These are phyloP conservation scores for Anoplius nigerrimus DNA, from an alignment of 2,888 invertebrate species.

Conservation along the genomic window DNA sequence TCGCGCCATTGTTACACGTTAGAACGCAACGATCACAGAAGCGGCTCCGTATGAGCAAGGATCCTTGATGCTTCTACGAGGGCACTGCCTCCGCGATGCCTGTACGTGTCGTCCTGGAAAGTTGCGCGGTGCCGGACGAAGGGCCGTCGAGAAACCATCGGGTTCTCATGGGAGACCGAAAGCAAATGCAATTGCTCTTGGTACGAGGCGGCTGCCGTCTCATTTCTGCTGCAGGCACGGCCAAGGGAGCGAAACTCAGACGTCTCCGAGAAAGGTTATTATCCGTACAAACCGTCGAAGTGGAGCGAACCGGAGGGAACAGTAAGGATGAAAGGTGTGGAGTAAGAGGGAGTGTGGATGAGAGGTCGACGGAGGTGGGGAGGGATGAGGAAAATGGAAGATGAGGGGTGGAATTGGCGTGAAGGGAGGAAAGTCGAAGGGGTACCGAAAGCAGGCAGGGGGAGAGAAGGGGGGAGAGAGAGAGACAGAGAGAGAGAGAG, in stretches of 20 bases:
- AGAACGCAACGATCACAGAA: not conserved
- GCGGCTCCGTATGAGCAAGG: not conserved
- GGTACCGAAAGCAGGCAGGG: no score
- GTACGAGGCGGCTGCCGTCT: slow-evolving; percentile 41
- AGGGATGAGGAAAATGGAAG: slow-evolving; percentile 8
- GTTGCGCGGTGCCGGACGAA: not conserved
- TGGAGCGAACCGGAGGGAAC: slow-evolving; percentile 5
- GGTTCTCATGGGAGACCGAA: slow-evolving; percentile 34
- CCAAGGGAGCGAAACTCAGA: slow-evolving; percentile 34
- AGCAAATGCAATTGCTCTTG: slow-evolving; percentile 53
- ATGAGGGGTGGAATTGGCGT: slow-evolving; percentile 1
- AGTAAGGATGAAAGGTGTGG: not conserved
- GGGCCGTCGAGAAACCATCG: slow-evolving; percentile 13
- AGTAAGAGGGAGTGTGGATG: slow-evolving; percentile 1
- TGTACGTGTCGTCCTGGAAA: slow-evolving; percentile 1
- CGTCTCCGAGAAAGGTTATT: slow-evolving; percentile 47
- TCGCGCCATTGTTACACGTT: no score
- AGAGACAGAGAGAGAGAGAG: not conserved
- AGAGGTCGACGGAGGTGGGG: slow-evolving; percentile 8
- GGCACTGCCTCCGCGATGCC: not conserved
- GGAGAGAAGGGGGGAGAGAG: no score
- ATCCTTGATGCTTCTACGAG: not conserved
- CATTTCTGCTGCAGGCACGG: slow-evolving; percentile 43
- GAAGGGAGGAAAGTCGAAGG: slow-evolving; percentile 6
- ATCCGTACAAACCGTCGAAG: slow-evolving; percentile 40